Conservation (phyloP, 2,113 vertebrate species). For the Psephotus haematonotus region DNA sequence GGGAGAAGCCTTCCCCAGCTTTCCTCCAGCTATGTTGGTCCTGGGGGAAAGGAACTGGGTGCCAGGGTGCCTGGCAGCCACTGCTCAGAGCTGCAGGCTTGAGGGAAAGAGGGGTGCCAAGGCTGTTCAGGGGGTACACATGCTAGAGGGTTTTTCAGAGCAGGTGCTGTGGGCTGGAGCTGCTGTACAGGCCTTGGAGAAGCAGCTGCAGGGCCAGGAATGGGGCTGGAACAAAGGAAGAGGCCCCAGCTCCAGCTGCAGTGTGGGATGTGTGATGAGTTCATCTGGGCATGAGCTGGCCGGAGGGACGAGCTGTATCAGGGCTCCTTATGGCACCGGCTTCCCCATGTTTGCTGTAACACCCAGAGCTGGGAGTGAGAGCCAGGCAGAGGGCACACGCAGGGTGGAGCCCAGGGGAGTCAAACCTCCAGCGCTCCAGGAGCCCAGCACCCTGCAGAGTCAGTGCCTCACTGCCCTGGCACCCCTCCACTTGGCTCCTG, state of each 20-base stretch:
- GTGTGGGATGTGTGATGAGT: accelerated
- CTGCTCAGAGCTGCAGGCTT: not conserved
- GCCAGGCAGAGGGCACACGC: accelerated
- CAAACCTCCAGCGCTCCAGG: not conserved
- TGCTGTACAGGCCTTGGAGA: not conserved
- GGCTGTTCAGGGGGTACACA: not conserved
- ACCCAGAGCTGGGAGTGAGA: not conserved
- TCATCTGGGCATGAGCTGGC: not conserved
- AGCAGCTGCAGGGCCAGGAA: not conserved
- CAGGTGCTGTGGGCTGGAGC: not conserved
- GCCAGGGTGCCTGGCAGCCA: not conserved
- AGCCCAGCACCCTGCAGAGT: not conserved
- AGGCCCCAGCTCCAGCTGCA: not conserved
- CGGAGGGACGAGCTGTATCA: not conserved
- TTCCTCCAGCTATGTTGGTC: not conserved
- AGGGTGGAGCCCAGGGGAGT: not conserved
- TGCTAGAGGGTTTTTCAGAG: not conserved
- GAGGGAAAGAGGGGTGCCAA: not conserved
- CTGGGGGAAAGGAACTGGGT: not conserved
- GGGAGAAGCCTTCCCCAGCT: not conserved
- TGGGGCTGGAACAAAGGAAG: not conserved
- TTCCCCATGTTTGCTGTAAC: not conserved
- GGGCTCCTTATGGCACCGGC: not conserved
- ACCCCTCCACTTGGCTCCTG: not conserved
- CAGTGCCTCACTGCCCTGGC: not conserved